Conservation (phyloP, 2,113 vertebrate genomes). For the Malaclemys terrapin region DNA sequence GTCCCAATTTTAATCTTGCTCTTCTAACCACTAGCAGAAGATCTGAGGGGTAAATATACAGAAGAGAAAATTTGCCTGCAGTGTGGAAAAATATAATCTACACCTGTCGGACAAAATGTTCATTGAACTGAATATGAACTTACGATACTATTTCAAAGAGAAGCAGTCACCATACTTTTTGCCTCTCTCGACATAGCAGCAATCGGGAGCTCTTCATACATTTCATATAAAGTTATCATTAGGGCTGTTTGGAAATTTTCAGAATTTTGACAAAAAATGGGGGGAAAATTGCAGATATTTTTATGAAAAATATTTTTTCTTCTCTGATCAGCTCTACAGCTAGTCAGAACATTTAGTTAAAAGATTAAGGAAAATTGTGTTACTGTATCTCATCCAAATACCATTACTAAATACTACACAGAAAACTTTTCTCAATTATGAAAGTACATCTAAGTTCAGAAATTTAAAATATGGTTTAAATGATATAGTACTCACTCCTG, state of each 20-base stretch:
- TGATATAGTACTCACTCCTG: conserved; percentile 9
- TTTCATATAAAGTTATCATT: background rate
- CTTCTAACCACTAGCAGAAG: conserved; percentile 41
- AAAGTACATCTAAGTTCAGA: conserved; percentile 50
- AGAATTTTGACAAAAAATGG: conserved; percentile 25
- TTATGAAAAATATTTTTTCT: background rate
- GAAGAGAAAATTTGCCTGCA: background rate
- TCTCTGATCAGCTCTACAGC: conserved; percentile 29
- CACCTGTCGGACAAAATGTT: conserved; percentile 15
- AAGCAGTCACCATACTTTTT: background rate
- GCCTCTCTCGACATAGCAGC: background rate
- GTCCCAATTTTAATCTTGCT: conserved; percentile 47
- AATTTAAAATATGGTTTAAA: conserved; percentile 44
- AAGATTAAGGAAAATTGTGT: conserved; percentile 48
- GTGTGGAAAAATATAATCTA: conserved; percentile 7
- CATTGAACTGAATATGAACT: background rate
- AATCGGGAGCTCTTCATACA: background rate
- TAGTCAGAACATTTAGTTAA: conserved; percentile 6
- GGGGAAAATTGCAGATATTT: conserved; percentile 7
- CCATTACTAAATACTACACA: conserved; percentile 47
- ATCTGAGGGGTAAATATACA: background rate
- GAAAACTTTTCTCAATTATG: conserved; percentile 35
- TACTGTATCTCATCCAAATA: conserved; percentile 30
- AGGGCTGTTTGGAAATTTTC: background rate
- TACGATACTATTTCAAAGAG: conserved; percentile 9